Base-by-base conservation (phyloP, 2,113 vertebrate genomes). In the Mesoclemmys tuberculata region DNA sequence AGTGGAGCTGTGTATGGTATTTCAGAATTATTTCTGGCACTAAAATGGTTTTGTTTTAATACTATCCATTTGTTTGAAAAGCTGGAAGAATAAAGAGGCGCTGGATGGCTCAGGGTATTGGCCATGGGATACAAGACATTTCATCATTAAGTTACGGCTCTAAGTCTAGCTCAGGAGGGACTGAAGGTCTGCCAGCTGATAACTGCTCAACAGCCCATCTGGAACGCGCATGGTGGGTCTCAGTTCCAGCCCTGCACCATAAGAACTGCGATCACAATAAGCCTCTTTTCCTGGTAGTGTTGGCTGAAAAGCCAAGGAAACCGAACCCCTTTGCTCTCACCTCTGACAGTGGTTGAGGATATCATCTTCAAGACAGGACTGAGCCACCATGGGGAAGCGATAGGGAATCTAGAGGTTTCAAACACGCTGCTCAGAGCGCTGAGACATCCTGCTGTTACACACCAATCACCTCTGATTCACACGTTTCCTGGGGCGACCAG, bases 321-420 rank as follows among this genome's bases (percentile, higher is more conserved):
- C 10, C 11, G 10, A 58, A 21, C 2, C 35, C 64, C 35, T 68
- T 21, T 38, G n/a, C 18, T 68, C 16, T 68, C 18, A n/a, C 64
- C 35, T n/a, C 64, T 18, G 10, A 75, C 0, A 1, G 13, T 14
- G 71, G 38, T 68, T 31, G 1, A 6, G 1, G n/a, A 48, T 35
- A 44, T 11, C 38, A 2, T 18, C 22, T 13, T 29, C 29, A 54
- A 3, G 10, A 5, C 16, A 2, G 46, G 21, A 52, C 8, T 55
- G 46, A 26, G 54, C 78, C 84, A 8, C 7, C 1, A 64, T 0
- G 2, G 24, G 22, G 21, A 87, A 44, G 24, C 22, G n/a, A 80
- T 38, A 41, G 79, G 71, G 12, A 26, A 38, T 11, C 64, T 85
- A 46, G 7, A 8, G 1, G 49, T 51, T 58, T 29, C 64, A n/a